Evolutionary conservation across 2,797 vertebrate species (phyloP).

Genomic region (Knipowitschia caucasica): DNA sequence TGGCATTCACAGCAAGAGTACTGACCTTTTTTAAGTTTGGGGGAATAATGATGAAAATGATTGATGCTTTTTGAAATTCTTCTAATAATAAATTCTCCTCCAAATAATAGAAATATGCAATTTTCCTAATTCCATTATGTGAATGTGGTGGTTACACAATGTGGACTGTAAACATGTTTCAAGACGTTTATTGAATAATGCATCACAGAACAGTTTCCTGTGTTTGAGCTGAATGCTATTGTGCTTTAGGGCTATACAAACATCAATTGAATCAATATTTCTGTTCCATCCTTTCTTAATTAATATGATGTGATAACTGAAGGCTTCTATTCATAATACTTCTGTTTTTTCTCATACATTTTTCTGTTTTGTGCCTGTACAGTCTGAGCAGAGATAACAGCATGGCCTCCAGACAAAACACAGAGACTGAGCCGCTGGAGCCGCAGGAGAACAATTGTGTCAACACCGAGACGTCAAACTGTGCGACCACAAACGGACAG

Average conservation of each 20-base stretch:
- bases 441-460: constrained; percentile 72
- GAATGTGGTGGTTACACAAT: too few species aligned
- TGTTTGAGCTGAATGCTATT: too few species aligned
- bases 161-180: too few species aligned
- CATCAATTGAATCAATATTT: too few species aligned
- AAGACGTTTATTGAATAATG: too few species aligned
- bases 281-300: too few species aligned
- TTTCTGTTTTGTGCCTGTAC: constrained; percentile 50
- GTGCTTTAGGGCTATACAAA: too few species aligned
- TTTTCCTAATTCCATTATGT: too few species aligned
- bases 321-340: constrained; percentile 3
- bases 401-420: constrained; percentile 95
- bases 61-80: neutral
- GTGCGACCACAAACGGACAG: constrained; percentile 50
- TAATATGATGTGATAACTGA: too few species aligned
- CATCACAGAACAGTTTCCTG: too few species aligned
- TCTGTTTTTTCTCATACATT: too few species aligned
- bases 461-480: constrained; percentile 75
- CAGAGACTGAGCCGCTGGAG: constrained; percentile 88
- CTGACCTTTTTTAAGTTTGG: constrained; percentile 5
- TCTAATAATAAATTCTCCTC: neutral
- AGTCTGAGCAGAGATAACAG: constrained; percentile 89
- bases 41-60: neutral
- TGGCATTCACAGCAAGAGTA: constrained; percentile 6
- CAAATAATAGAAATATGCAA: too few species aligned